These are phyloP conservation scores for Ascaphus truei DNA, from an alignment of 2,113 vertebrate genomes.

Conservation along the genomic window DNA sequence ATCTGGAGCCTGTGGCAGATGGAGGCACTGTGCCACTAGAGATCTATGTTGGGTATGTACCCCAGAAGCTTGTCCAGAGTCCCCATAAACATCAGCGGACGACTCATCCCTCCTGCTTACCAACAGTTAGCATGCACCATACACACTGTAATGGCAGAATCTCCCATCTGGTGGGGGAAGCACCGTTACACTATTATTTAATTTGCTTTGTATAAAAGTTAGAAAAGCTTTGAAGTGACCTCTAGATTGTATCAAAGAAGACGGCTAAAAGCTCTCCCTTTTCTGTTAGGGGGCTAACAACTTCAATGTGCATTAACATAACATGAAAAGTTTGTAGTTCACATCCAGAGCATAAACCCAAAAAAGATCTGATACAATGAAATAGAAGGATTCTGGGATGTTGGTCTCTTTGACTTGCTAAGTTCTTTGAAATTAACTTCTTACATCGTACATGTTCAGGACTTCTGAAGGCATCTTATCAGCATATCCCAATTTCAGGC, in stretches of 20 bases:
- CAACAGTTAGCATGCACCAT: too few species aligned
- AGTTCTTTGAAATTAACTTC: background rate
- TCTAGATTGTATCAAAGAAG: too few species aligned
- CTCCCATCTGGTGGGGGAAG: too few species aligned
- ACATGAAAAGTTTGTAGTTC: background rate
- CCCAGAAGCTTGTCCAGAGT: too few species aligned
- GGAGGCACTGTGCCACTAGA: too few species aligned
- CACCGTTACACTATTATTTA: background rate
- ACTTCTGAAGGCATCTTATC: slow-evolving; percentile 2
- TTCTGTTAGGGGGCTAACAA: slow-evolving; percentile 1
- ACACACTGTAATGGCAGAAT: background rate
- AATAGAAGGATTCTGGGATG: background rate
- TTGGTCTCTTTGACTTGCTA: background rate
- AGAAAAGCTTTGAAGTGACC: slow-evolving; percentile 13
- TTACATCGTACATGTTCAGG: background rate
- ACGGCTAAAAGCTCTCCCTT: background rate
- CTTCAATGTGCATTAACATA: background rate
- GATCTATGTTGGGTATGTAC: too few species aligned
- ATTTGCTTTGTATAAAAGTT: background rate
- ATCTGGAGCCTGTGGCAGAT: too few species aligned
- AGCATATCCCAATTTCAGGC: background rate
- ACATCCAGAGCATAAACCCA: background rate
- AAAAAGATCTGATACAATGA: background rate
- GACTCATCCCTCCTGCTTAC: too few species aligned
- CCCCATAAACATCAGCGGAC: too few species aligned